Evolutionary conservation across 1,140 invertebrate species (phyloP), one percentile per base, ranked within the genome.

Genomic region (Neomicropteryx cornuta): DNA sequence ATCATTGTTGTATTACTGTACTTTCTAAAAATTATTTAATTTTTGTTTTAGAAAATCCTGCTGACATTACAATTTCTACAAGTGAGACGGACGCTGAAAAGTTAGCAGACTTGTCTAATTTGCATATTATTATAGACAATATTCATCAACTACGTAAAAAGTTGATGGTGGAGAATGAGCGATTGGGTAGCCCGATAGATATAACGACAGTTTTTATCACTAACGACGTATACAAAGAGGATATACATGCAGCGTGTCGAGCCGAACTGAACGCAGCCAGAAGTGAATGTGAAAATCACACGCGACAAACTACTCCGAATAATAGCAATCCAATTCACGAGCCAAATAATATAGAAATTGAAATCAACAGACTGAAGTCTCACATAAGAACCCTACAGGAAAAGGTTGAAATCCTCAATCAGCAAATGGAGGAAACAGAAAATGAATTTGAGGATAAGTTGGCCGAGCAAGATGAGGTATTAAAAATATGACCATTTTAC

Each of bases 381-480:
- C 74, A 81, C 44, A 71, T 76, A 39, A 67, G 62, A 33, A 72
- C 76, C 34, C 56, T 81, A 23, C 77, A 79, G 47, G 79, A 81
- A 43, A 77, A 79, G 49, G 65, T 76, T 29, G 72, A 75, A 30
- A 66, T 70, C 4, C 49, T 81, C 2, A 78, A 71, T 48, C 58
- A 66, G 8, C 73, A 78, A 46, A 70, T 78, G 18, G 67, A 73
- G 45, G 72, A 76, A 46, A 69, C 66, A 20, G 72, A 76, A 43
- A 58, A 56, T 22, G 67, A 70, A 38, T 60, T 66, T 11, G 68
- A 73, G 35, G 47, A 56, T 17, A 71, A 73, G 51, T 49, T 71
- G 5, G 69, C 72, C 23, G 59, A 66, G 29, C 49, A 68, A 33
- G 49, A 56, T 10, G 52, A 68, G 31, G 62, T 66, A 33, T 36